phyloP scores from a whole-genome alignment of 1,140 invertebrate genomes.

The Temnothorax nylanderi region DNA sequence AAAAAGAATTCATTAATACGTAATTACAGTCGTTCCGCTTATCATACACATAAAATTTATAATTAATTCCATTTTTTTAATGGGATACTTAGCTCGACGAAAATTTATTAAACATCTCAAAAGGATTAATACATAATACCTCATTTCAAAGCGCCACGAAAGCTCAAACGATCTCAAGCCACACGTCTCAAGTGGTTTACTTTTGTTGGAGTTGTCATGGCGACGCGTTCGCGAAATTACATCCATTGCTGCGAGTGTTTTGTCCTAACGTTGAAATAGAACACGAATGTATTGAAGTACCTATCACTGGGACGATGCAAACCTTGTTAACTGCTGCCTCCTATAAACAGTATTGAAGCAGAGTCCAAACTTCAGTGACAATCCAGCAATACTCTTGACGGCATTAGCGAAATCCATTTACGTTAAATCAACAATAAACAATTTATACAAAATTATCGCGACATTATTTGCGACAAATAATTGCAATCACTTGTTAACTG shows the following conservation, averaged over 20 bases:
- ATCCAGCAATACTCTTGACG: neutral
- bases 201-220: neutral
- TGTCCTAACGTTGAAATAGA: slow-evolving; percentile 2
- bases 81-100: neutral
- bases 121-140: no score
- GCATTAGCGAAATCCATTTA: slow-evolving; percentile 20
- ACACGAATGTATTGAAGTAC: slow-evolving; percentile 6
- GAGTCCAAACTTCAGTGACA: neutral
- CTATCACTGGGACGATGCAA: slow-evolving; percentile 1
- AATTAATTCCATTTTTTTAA: neutral
- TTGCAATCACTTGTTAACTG: neutral
- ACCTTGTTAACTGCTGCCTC: slow-evolving; percentile 16
- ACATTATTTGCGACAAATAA: neutral
- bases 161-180: neutral
- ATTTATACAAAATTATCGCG: slow-evolving; percentile 5
- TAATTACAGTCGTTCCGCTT: neutral
- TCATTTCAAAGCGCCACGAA: neutral
- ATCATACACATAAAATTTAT: neutral
- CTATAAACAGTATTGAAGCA: slow-evolving; percentile 4
- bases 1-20: neutral
- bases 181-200: neutral
- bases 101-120: neutral
- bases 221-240: slow-evolving; percentile 17
- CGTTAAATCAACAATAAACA: slow-evolving; percentile 22
- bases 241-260: slow-evolving; percentile 16